Base-by-base conservation (phyloP, 2,113 vertebrate genomes). In the Tetraodon nigroviridis region DNA sequence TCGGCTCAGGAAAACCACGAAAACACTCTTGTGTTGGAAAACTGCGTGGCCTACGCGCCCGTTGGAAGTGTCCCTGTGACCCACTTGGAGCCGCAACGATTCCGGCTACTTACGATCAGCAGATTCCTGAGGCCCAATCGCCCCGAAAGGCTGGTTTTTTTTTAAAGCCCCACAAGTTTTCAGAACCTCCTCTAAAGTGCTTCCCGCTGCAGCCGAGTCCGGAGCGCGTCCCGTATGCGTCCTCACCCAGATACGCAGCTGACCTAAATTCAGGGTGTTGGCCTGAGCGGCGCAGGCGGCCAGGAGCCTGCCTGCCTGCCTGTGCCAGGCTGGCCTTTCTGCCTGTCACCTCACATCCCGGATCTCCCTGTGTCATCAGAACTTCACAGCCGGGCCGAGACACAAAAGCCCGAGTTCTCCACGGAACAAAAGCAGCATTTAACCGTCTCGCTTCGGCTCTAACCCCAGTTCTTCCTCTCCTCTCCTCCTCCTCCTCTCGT, bases 241-340 rank as follows among this genome's bases (percentile, higher is more conserved):
- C 73, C 56, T 82, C 71, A 63, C 79, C 81, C 79, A 82, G 71
- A 76, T 81, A 24, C 67, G 65, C 54, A 67, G 84, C 55, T 88
- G 83, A 88, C 84, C 84, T 86, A 85, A 59, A 86, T 88, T 84
- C 67, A 49, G 22, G 55, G 51, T 57, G 41, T 57, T 70, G 71
- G 71, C 79, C 59, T 29, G 61, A 68, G 62, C 62, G 11, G 58
- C 64, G 76, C n/a, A n/a, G n/a, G n/a, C n/a, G n/a, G n/a, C n/a
- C n/a, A n/a, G n/a, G n/a, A n/a, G n/a, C n/a, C n/a, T n/a, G n/a
- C n/a, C 62, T 58, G 77, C 56, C 71, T 62, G 29, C 16, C 49
- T 75, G 68, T 19, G 29, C 70, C 75, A 85, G 71, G 85, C 79
- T 71, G 62, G 72, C 55, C 51, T 85, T 86, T 84, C 81, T 76